Conservation (phyloP, 2,113 vertebrate species). For the Melanostigma gelatinosum region DNA sequence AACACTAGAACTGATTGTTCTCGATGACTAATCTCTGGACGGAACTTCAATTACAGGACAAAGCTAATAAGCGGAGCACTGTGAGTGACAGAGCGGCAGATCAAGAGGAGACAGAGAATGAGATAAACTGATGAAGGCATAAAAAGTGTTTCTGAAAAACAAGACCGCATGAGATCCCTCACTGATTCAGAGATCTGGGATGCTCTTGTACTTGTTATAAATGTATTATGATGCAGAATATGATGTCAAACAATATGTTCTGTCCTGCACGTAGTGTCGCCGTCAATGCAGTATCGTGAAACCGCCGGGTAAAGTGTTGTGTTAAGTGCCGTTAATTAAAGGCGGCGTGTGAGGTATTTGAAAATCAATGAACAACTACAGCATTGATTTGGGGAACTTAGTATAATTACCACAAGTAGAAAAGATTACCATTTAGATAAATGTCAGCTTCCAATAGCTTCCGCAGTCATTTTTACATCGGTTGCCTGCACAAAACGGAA, state of each 20-base stretch:
- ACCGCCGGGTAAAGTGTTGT: constrained; percentile 3
- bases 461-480: not conserved
- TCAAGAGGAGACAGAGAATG: constrained; percentile 32
- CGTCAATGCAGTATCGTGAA: constrained; percentile 29
- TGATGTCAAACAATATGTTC: constrained; percentile 8
- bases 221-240: constrained; percentile 7
- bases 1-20: constrained; percentile 56
- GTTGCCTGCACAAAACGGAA: not conserved
- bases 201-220: constrained; percentile 15
- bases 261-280: not conserved
- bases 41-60: constrained; percentile 65
- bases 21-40: constrained; percentile 67
- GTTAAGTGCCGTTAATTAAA: constrained; percentile 33
- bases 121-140: constrained; percentile 45
- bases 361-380: constrained; percentile 40
- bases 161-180: not conserved
- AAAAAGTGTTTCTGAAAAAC: constrained; percentile 14
- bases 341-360: constrained; percentile 5
- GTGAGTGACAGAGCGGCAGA: constrained; percentile 59
- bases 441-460: not conserved
- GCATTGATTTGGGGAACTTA: constrained; percentile 27
- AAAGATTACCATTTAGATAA: constrained; percentile 13
- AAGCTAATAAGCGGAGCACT: constrained; percentile 60
- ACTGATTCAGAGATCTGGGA: constrained; percentile 21
- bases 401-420: constrained; percentile 20